Evolutionary conservation across 1,140 invertebrate species (phyloP), one percentile per base, ranked within the genome.

Genomic region (Ceratitis capitata): DNA sequence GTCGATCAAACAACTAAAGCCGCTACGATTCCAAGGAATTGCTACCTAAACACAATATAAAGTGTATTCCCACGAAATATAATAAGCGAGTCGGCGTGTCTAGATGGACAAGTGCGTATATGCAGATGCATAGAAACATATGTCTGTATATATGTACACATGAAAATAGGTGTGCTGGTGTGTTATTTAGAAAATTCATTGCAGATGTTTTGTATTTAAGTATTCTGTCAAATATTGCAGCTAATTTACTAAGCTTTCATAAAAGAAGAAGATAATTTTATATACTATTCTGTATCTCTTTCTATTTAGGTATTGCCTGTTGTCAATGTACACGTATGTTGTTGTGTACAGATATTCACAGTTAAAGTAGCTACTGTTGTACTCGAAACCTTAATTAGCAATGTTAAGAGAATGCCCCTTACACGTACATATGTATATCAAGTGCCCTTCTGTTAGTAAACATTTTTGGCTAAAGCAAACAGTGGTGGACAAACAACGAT

Each of bases 31-130:
- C 69, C 69, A 45, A 4, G 14, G 69, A 78, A 78, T 45, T 78
- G 69, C 69, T 78, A 78, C 69, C 69, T 78, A 78, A 45, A 47
- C 14, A 42, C n/a, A n/a, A n/a, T n/a, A 39, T 35, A 78, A 78
- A 78, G 69, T 78, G 69, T 78, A 78, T 78, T 78, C 69, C 69
- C 69, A 78, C 69, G 69, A 78, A 78, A 78, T 45, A 45, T n/a
- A n/a, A n/a, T n/a, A n/a, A n/a, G n/a, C n/a, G n/a, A 78, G 39
- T 47, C 39, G 69, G 69, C 39, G 3, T 9, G 39, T 45, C 32
- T 23, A 23, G n/a, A 78, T 78, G 9, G 0, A 42, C 39, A 69
- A 35, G 16, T 69, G 61, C 12, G 16, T 6, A 32, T 7, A 53
- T n/a, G 23, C n/a, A 56, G 1, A n/a, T 74, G 2, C 39, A 45